Evolutionary conservation across 2,113 vertebrate genomes (phyloP), one percentile per base, ranked within the genome.

Genomic region (Sceloporus undulatus): DNA sequence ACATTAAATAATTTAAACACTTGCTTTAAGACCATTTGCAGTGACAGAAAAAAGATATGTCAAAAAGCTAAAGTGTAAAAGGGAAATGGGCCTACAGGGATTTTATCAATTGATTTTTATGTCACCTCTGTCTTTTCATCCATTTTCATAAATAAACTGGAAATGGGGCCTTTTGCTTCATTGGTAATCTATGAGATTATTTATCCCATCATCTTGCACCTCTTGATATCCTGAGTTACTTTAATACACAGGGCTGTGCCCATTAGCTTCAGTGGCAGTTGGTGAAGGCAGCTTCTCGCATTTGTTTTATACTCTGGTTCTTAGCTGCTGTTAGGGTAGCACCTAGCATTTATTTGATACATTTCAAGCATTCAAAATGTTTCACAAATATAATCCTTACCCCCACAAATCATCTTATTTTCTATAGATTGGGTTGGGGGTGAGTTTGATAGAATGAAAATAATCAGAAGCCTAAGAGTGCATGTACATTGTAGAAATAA

Each of bases 141-240:
- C 14, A 84, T 84, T 84, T 71, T 27, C 62, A 62, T 40, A 80
- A n/a, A 38, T 83, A 65, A 83, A 65, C 27, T 70, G 65, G 66
- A 14, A n/a, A 73, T 9, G 4, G 68, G 29, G 25, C 40, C 68
- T 34, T 73, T 84, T 84, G 42, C 27, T 34, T 73, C 48, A 21
- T 54, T 42, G 8, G 65, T 18, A 66, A 71, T 52, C 66, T n/a
- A 52, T 29, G 27, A 83, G 42, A 19, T 11, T 0, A 3, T 13
- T 18, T 16, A 29, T 52, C 6, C 13, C 40, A n/a, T 52, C 40
- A 71, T 70, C 66, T 6, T 19, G 34, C 25, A 19, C 42, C 16
- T 83, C 29, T n/a, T 8, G 2, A 56, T 82, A 66, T 8, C 40
- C 48, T 42, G 23, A 70, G 21, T 25, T 70, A 40, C 40, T 27